phyloP scores from a whole-genome alignment of 2,888 invertebrate genomes.

The Azorinus chamasolen region DNA sequence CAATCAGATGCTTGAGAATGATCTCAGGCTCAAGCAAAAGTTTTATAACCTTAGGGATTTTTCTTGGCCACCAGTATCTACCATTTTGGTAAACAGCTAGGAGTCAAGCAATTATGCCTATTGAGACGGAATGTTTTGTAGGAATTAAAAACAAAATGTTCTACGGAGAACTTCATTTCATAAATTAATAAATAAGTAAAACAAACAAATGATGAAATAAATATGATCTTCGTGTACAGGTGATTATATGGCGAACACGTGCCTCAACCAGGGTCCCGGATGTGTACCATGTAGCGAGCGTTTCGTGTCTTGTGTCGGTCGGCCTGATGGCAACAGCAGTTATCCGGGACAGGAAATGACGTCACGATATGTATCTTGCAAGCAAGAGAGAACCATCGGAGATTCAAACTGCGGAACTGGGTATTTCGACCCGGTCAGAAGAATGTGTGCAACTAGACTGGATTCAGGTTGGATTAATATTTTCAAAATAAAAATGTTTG shows the following conservation, averaged over 20 bases:
- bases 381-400: slow-evolving; percentile 64
- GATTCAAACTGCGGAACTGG: slow-evolving; percentile 54
- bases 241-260: slow-evolving; percentile 66
- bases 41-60: too few relatives aligned
- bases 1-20: too few relatives aligned
- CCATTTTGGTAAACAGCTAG: too few relatives aligned
- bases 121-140: too few relatives aligned
- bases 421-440: slow-evolving; percentile 59
- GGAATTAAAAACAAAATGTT: too few relatives aligned
- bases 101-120: too few relatives aligned
- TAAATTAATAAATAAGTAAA: too few relatives aligned
- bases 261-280: slow-evolving; percentile 45
- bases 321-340: slow-evolving; percentile 67
- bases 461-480: slow-evolving; percentile 57
- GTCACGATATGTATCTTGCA: slow-evolving; percentile 60
- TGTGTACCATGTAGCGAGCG: slow-evolving; percentile 68
- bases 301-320: slow-evolving; percentile 67
- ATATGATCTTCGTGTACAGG: slow-evolving; percentile 62
- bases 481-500: too few relatives aligned
- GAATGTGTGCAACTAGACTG: slow-evolving; percentile 57
- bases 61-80: too few relatives aligned
- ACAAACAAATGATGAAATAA: too few relatives aligned
- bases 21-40: too few relatives aligned
- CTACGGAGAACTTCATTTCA: too few relatives aligned
- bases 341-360: slow-evolving; percentile 67